These are phyloP conservation scores for Nipponacmea schrenckii DNA, from an alignment of 2,888 invertebrate species.

Conservation along the genomic window DNA sequence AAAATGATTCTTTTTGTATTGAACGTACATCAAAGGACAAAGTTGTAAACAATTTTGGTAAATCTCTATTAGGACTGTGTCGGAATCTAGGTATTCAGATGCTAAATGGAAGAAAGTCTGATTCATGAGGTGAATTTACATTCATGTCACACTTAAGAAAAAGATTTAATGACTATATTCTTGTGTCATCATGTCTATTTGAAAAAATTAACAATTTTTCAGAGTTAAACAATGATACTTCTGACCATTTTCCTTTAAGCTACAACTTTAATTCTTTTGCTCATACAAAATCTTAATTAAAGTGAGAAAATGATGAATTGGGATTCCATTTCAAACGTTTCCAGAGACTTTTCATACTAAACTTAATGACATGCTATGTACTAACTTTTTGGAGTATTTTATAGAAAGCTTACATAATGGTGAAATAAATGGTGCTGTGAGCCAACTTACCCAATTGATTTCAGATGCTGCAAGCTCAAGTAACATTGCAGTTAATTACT, in stretches of 20 bases:
- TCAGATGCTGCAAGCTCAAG: no score
- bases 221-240: background rate
- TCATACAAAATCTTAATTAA: background rate
- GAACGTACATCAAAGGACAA: background rate
- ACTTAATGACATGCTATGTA: background rate
- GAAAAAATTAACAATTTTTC: background rate
- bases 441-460: no score
- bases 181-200: background rate
- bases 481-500: no score
- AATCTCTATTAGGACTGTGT: background rate
- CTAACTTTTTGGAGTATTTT: background rate
- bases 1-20: background rate
- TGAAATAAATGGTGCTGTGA: no score
- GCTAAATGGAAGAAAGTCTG: background rate
- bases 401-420: no score
- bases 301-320: background rate
- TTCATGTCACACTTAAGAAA: background rate
- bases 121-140: background rate
- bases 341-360: background rate
- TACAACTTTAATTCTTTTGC: background rate
- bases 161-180: background rate
- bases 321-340: background rate
- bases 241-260: background rate
- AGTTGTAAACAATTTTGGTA: background rate
- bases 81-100: background rate